These are phyloP conservation scores for Pentalonia nigronervosa DNA, from an alignment of 1,140 invertebrate genomes.

Conservation along the genomic window DNA sequence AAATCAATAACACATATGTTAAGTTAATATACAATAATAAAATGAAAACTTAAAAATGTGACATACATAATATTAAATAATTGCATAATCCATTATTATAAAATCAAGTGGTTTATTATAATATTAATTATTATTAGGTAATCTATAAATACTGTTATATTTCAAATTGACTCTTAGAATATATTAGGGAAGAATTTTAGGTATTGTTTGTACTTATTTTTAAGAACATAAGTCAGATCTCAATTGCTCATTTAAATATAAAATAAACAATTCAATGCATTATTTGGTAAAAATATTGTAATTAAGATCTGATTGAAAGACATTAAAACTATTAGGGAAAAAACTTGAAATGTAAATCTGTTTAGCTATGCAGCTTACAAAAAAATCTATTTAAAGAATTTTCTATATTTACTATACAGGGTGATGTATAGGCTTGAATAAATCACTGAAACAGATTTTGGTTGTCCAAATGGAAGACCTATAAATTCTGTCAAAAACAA, in stretches of 20 bases:
- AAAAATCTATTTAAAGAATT: neutral
- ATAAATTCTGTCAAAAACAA: constrained; percentile 26
- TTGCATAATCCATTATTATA: neutral
- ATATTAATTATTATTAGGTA: constrained; percentile 16
- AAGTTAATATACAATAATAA: constrained; percentile 24
- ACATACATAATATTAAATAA: neutral
- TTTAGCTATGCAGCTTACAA: neutral
- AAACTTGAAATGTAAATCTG: constrained; percentile 16
- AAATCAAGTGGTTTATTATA: neutral
- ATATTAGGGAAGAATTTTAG: constrained; percentile 20
- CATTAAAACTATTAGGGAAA: neutral
- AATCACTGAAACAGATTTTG: constrained; percentile 22
- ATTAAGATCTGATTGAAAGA: neutral
- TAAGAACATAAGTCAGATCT: neutral
- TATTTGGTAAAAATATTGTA: neutral
- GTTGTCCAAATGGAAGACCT: constrained; percentile 32
- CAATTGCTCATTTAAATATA: constrained; percentile 1
- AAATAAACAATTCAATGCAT: neutral
- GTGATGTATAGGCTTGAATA: constrained; percentile 39
- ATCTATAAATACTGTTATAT: constrained; percentile 48
- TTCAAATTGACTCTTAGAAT: constrained; percentile 36
- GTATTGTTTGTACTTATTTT: neutral
- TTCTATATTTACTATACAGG: constrained; percentile 45
- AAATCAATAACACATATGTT: constrained; percentile 18
- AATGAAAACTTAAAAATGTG: constrained; percentile 12